A percentile compares a stretch with the other conserved stretches of the same genome.
Evolutionary conservation across 2,797 vertebrate species (phyloP).

Genomic region (Pelochelys cantorii): DNA sequence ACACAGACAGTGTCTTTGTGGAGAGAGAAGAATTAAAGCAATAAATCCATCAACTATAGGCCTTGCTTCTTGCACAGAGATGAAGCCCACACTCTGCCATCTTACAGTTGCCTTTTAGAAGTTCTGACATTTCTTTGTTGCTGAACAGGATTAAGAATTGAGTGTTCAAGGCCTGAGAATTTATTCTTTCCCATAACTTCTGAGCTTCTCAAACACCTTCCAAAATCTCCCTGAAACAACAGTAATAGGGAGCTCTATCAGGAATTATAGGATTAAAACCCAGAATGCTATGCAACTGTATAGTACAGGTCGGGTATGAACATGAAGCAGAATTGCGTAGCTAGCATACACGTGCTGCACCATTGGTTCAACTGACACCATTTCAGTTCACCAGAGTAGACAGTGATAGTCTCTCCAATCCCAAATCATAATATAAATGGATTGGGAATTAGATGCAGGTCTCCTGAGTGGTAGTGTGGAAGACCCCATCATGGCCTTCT

Average conservation of each 20-base stretch:
- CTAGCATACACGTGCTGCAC: not conserved
- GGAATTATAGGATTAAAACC: not conserved
- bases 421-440: not conserved
- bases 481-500: not conserved
- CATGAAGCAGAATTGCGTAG: not conserved
- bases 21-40: not conserved
- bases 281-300: not conserved
- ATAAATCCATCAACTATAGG: not conserved
- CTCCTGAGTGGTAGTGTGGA: not conserved
- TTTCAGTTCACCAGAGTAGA: not conserved
- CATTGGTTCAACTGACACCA: not conserved
- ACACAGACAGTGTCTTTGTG: not conserved
- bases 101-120: not conserved
- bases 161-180: not conserved
- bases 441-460: not conserved
- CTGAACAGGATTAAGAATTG: not conserved
- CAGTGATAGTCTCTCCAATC: not conserved
- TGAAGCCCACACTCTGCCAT: not conserved
- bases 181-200: not conserved
- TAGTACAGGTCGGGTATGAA: not conserved
- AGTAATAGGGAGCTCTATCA: not conserved
- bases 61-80: not conserved
- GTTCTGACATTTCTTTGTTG: not conserved
- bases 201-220: too few species aligned
- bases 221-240: not conserved